phyloP scores from a whole-genome alignment of 2,888 invertebrate genomes.

The Ernsta delagoae region DNA sequence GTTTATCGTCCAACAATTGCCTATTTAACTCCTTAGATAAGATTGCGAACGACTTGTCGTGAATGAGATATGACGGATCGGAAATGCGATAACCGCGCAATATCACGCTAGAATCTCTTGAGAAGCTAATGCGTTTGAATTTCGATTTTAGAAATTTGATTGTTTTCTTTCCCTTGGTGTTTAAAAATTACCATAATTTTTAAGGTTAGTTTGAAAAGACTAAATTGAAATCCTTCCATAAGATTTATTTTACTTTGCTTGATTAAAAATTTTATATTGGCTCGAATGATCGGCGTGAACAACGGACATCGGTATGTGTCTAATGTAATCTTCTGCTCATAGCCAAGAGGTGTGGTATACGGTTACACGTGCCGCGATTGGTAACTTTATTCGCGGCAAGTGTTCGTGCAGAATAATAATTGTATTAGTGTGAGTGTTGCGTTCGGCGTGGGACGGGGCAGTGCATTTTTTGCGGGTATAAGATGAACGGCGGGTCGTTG shows the following conservation, averaged over 20 bases:
- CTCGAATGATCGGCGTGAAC: slow-evolving; percentile 41
- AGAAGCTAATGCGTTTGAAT: slow-evolving; percentile 17
- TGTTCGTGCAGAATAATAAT: slow-evolving; percentile 58
- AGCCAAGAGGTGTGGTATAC: slow-evolving; percentile 67
- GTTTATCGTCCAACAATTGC: slow-evolving; percentile 67
- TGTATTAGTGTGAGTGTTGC: slow-evolving; percentile 69
- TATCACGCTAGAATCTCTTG: slow-evolving; percentile 17
- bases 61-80: slow-evolving; percentile 35
- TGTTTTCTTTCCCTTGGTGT: neutral
- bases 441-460: slow-evolving; percentile 79
- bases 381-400: slow-evolving; percentile 50
- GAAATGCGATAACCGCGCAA: slow-evolving; percentile 22
- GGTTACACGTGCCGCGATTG: slow-evolving; percentile 71
- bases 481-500: slow-evolving; percentile 78
- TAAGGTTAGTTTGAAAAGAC: neutral
- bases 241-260: neutral
- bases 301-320: slow-evolving; percentile 62
- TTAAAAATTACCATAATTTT: neutral
- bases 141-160: slow-evolving; percentile 2
- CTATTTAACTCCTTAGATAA: slow-evolving; percentile 51
- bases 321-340: slow-evolving; percentile 61
- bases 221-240: neutral
- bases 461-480: slow-evolving; percentile 81
- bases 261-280: slow-evolving; percentile 3
- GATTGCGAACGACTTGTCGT: slow-evolving; percentile 47